Evolutionary conservation across 2,888 invertebrate species (phyloP).

Genomic region (Drosophila neonasuta): DNA sequence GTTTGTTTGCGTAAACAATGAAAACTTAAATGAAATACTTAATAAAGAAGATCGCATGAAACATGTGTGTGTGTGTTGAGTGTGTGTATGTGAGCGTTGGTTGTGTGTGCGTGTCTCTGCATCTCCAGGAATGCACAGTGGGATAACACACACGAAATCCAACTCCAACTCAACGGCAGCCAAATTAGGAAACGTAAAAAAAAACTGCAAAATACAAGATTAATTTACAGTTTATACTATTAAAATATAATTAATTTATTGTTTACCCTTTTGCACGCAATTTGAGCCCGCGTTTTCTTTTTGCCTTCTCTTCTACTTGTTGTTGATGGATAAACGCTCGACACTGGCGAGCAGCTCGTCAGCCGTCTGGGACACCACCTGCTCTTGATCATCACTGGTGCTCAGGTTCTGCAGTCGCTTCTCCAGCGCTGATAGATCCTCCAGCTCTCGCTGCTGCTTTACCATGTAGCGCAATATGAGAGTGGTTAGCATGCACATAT

Average conservation of each 20-base stretch:
- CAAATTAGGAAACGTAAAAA: constrained; percentile 76
- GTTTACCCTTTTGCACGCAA: constrained; percentile 43
- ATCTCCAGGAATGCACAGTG: constrained; percentile 21
- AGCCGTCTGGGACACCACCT: constrained; percentile 80
- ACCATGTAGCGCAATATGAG: constrained; percentile 85
- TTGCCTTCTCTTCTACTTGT: constrained; percentile 54
- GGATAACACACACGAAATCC: constrained; percentile 37
- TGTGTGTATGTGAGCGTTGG: constrained; percentile 47
- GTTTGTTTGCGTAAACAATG: constrained; percentile 64
- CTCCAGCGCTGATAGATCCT: constrained; percentile 80
- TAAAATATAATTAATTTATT: no score
- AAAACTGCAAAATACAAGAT: constrained; percentile 56
- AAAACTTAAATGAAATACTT: constrained; percentile 75
- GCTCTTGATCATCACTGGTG: constrained; percentile 80
- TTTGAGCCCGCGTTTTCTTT: constrained; percentile 49
- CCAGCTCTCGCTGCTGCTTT: constrained; percentile 80
- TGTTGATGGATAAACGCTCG: constrained; percentile 80
- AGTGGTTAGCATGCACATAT: constrained; percentile 86
- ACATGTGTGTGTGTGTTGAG: constrained; percentile 49
- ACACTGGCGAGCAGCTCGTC: constrained; percentile 81
- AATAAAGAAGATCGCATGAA: constrained; percentile 73
- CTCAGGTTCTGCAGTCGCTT: constrained; percentile 80
- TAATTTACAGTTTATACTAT: neutral
- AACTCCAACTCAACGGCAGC: constrained; percentile 75
- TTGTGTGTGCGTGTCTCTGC: constrained; percentile 13